Evolutionary conservation across 2,888 invertebrate species (phyloP).

Genomic region (Sphaerophoria rueppellii): DNA sequence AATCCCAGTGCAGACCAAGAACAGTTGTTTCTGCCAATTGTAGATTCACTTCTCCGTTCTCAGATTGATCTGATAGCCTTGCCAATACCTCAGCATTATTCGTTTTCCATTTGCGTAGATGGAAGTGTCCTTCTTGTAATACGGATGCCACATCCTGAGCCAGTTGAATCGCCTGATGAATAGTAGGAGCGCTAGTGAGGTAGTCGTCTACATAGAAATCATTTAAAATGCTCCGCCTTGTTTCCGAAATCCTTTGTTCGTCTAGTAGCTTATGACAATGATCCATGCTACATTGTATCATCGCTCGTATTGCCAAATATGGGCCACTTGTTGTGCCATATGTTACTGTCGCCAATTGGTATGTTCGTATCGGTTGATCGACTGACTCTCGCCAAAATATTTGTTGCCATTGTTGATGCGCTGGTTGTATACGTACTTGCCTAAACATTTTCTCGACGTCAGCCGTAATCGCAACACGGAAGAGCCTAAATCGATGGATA

Average conservation of each 20-base stretch:
- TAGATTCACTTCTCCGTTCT: constrained; percentile 11
- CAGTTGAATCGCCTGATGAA: constrained; percentile 22
- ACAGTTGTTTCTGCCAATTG: constrained; percentile 25
- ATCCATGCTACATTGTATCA: constrained; percentile 51
- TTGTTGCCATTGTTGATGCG: constrained; percentile 70
- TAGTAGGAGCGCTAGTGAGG: constrained; percentile 33
- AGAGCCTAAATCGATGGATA: constrained; percentile 68
- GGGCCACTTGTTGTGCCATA: constrained; percentile 56
- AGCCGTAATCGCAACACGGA: constrained; percentile 71
- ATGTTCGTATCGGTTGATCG: constrained; percentile 65
- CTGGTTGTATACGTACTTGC: constrained; percentile 56
- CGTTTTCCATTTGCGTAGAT: constrained; percentile 47
- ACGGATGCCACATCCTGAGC: constrained; percentile 23
- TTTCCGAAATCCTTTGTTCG: constrained; percentile 1
- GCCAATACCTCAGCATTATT: constrained; percentile 14
- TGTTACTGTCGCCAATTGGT: constrained; percentile 71
- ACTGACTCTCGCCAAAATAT: constrained; percentile 74
- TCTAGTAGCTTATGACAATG: constrained; percentile 17
- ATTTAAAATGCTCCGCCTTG: not conserved
- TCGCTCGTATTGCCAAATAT: not conserved
- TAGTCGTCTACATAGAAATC: constrained; percentile 56
- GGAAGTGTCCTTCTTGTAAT: constrained; percentile 31
- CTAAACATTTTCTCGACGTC: constrained; percentile 75
- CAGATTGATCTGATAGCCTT: constrained; percentile 13
- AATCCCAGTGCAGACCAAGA: not conserved